Conservation (phyloP, 2,888 invertebrate genomes). For the Homarus gammarus region DNA sequence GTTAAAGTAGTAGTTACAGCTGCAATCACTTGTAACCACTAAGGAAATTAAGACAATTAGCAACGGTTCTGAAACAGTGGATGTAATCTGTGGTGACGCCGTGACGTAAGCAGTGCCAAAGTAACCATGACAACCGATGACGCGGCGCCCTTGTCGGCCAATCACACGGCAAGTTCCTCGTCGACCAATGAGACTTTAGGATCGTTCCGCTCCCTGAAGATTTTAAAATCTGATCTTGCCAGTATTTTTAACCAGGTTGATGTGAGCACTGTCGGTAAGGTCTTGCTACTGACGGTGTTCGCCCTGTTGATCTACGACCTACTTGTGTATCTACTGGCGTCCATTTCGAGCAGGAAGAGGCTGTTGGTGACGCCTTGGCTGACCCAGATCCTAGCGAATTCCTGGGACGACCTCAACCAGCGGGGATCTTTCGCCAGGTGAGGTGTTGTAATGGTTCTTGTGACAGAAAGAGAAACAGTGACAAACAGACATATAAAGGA, state of each 20-base stretch:
- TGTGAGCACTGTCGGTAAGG: not conserved
- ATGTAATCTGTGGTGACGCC: not conserved
- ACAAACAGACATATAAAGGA: too few relatives aligned
- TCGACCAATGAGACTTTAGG: not conserved
- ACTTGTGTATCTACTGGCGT: constrained; percentile 42
- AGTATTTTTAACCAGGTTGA: not conserved
- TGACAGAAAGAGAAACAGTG: too few relatives aligned
- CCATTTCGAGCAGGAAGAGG: constrained; percentile 49
- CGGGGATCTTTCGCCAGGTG: constrained; percentile 23
- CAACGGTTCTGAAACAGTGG: not conserved
- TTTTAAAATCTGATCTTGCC: not conserved
- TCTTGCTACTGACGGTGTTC: constrained; percentile 9
- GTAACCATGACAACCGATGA: not conserved
- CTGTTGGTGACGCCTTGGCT: constrained; percentile 57
- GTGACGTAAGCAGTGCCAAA: not conserved
- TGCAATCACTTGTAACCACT: not conserved
- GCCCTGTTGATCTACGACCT: constrained; percentile 36
- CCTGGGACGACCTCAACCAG: constrained; percentile 37
- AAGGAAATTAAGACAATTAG: not conserved
- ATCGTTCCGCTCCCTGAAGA: not conserved
- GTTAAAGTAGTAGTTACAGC: not conserved
- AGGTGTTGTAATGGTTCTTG: not conserved
- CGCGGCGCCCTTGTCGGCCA: not conserved
- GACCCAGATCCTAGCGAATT: constrained; percentile 14
- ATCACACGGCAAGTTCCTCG: not conserved